Evolutionary conservation across 2,113 vertebrate genomes (phyloP).

Genomic region (Marcusenius ussheri): DNA sequence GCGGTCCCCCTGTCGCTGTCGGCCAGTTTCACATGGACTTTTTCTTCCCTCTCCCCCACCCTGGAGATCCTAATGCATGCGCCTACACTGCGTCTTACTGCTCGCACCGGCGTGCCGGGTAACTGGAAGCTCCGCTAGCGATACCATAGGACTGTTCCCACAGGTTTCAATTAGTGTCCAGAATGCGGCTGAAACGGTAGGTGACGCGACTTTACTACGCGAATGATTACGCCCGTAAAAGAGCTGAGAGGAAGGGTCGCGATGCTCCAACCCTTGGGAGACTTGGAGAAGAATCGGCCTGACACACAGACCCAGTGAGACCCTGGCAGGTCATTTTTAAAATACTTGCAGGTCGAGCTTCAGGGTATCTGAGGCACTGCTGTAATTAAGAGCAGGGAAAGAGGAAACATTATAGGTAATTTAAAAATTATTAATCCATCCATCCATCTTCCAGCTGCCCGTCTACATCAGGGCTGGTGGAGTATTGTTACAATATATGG

Average conservation of each 20-base stretch:
- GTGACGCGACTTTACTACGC: neutral
- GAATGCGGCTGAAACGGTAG: neutral
- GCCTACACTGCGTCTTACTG: neutral
- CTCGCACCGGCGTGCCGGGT: neutral
- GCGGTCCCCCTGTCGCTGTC: neutral
- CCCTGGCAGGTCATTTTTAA: neutral
- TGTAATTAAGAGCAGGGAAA: neutral
- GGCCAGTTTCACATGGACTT: neutral
- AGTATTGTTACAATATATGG: neutral
- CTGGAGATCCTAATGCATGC: neutral
- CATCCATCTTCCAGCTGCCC: neutral
- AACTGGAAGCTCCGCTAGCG: neutral
- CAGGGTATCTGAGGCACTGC: neutral
- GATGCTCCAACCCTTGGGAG: neutral
- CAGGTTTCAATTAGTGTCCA: neutral
- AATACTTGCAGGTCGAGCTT: neutral
- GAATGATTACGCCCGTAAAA: neutral
- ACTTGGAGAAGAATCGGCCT: neutral
- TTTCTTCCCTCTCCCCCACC: neutral
- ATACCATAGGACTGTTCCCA: neutral
- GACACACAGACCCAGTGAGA: neutral
- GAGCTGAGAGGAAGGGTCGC: neutral
- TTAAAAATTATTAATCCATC: neutral
- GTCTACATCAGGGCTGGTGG: neutral
- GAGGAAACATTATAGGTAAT: neutral